phyloP scores from a whole-genome alignment of 2,113 vertebrate genomes.

The Irena cyanogastra region DNA sequence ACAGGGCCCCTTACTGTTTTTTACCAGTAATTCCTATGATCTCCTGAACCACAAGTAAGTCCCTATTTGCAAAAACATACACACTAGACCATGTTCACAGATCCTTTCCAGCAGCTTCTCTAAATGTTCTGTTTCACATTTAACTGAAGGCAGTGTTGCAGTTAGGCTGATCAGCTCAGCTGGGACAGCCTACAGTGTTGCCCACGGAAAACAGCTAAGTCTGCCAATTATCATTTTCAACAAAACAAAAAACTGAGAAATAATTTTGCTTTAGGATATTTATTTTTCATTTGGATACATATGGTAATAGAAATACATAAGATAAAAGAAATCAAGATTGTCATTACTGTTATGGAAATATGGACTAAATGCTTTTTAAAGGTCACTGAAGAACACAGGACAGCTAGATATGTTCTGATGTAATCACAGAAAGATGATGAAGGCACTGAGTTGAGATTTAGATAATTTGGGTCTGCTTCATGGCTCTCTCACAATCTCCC shows the following conservation, averaged over 20 bases:
- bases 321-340: background rate
- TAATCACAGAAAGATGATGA: background rate
- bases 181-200: background rate
- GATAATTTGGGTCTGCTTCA: background rate
- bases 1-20: background rate
- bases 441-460: background rate
- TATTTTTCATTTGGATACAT: background rate
- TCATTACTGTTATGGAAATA: background rate
- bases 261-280: background rate
- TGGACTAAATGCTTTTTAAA: background rate
- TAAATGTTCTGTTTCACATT: background rate
- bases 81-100: background rate
- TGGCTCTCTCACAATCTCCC: background rate
- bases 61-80: background rate
- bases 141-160: background rate
- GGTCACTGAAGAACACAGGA: background rate
- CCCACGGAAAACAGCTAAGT: background rate
- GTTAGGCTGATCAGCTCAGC: background rate
- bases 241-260: background rate
- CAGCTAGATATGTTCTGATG: background rate
- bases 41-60: background rate
- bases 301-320: no score
- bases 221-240: background rate
- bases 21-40: background rate
- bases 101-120: background rate